These are phyloP conservation scores for Orchestes rusci DNA, from an alignment of 2,888 invertebrate species.

Conservation along the genomic window DNA sequence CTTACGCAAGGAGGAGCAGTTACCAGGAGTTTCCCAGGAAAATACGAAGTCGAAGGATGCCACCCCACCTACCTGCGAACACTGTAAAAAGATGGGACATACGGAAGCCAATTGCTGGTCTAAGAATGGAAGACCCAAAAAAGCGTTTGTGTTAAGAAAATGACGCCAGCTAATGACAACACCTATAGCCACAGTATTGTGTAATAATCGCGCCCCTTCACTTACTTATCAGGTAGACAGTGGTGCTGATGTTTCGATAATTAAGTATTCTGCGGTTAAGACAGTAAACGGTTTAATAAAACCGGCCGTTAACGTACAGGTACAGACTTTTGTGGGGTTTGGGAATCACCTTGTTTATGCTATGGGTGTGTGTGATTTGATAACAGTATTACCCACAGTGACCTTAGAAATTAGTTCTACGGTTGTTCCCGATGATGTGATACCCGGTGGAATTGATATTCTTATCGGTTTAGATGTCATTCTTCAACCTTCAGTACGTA, in stretches of 20 bases:
- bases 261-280: no score
- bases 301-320: no score
- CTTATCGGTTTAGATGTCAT: no score
- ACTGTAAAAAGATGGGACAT: constrained; percentile 24
- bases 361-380: constrained; percentile 18
- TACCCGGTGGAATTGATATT: no score
- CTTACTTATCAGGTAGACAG: constrained; percentile 25
- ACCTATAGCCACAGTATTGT: constrained; percentile 23
- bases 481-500: constrained; percentile 3
- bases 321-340: constrained; percentile 16
- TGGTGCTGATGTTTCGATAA: constrained; percentile 25
- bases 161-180: constrained; percentile 11
- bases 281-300: constrained; percentile 12
- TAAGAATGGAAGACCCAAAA: constrained; percentile 22
- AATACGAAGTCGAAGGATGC: no score
- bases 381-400: constrained; percentile 16
- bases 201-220: constrained; percentile 10
- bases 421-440: no score
- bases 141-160: constrained; percentile 12
- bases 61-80: constrained; percentile 10
- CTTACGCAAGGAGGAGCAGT: no score
- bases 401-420: constrained; percentile 19
- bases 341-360: constrained; percentile 18
- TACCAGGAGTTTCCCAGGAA: no score
- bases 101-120: constrained; percentile 20